These are phyloP conservation scores for Engraulis encrasicolus DNA, from an alignment of 2,113 vertebrate genomes.

Conservation along the genomic window DNA sequence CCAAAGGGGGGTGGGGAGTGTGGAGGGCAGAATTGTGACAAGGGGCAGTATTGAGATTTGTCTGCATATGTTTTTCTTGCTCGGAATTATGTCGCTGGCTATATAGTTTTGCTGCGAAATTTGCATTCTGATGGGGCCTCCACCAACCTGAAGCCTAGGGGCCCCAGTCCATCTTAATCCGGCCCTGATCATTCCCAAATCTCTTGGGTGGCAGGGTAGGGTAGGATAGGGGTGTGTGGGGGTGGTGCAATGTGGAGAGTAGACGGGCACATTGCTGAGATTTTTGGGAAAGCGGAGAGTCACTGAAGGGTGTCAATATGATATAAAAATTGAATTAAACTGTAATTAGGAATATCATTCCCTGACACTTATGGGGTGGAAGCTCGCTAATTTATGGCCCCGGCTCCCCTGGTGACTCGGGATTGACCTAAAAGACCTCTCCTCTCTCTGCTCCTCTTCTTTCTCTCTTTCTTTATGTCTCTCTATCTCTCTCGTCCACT, in stretches of 20 bases:
- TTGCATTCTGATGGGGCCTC: too few relatives aligned
- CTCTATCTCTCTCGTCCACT: background rate
- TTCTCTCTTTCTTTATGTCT: background rate
- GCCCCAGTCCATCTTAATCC: too few relatives aligned
- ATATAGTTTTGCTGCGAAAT: too few relatives aligned
- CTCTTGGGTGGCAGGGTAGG: conserved; percentile 47
- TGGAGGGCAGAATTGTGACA: too few relatives aligned
- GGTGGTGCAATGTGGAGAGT: too few relatives aligned
- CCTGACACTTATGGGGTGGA: conserved; percentile 72
- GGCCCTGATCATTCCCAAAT: conserved; percentile 54
- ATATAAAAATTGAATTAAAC: conserved; percentile 77
- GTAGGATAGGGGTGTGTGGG: too few relatives aligned
- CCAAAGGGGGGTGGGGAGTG: too few relatives aligned
- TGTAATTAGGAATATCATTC: conserved; percentile 79
- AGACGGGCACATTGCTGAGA: conserved; percentile 41
- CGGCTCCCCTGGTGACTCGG: conserved; percentile 65
- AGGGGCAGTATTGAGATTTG: too few relatives aligned
- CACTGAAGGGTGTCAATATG: conserved; percentile 77
- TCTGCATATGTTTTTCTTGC: too few relatives aligned
- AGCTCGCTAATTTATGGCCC: conserved; percentile 77
- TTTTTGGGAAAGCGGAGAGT: conserved; percentile 55
- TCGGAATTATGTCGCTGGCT: too few relatives aligned
- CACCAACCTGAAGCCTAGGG: too few relatives aligned
- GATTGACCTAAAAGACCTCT: conserved; percentile 58
- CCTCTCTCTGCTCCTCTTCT: background rate